Evolutionary conservation across 2,113 vertebrate species (phyloP).

Genomic region (Buteo buteo): DNA sequence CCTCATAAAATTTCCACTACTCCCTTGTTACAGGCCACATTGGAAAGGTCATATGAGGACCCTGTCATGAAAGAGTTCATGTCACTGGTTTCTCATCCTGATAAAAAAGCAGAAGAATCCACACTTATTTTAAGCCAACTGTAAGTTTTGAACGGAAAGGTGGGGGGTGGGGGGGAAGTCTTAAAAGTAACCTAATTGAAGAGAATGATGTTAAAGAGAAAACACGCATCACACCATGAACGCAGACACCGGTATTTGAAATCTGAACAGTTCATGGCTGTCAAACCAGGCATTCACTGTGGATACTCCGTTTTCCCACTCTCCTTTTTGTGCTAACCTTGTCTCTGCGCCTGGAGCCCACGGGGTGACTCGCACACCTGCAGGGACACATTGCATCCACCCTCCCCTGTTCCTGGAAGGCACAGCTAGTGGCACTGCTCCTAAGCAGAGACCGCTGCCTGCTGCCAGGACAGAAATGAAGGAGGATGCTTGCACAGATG

Average conservation of each 20-base stretch:
- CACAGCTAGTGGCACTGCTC: neutral
- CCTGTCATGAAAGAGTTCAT: neutral
- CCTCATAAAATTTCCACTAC: neutral
- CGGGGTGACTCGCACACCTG: accelerated
- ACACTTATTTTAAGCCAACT: neutral
- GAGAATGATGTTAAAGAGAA: neutral
- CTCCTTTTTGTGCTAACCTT: neutral
- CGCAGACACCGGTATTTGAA: neutral
- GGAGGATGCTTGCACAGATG: neutral
- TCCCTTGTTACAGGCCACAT: neutral
- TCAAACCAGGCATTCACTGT: neutral
- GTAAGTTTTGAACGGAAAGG: neutral
- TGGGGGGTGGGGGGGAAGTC: accelerated
- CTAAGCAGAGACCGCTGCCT: accelerated
- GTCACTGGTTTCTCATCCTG: neutral
- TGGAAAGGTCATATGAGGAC: neutral
- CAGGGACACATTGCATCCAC: neutral
- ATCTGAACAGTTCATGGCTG: accelerated
- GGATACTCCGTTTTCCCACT: neutral
- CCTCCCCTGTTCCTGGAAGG: neutral
- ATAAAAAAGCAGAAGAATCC: neutral
- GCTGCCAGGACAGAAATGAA: neutral
- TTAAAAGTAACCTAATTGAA: neutral
- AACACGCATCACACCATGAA: accelerated
- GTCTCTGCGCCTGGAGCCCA: accelerated